Evolutionary conservation across 2,888 invertebrate species (phyloP), one percentile per base, ranked within the genome.

Genomic region (Leucoptera coffeella): DNA sequence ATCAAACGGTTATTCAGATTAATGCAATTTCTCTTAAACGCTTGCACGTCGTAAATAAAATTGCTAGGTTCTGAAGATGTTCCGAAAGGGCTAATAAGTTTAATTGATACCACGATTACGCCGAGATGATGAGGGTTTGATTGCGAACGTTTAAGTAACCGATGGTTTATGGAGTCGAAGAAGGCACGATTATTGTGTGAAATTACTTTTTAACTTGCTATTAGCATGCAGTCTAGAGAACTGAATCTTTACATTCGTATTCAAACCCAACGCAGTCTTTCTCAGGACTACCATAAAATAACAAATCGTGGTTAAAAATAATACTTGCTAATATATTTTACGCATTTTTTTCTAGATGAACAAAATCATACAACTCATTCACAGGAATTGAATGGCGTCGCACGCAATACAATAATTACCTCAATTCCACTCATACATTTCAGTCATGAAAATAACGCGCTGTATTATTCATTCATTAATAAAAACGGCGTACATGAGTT

Each of bases 1-100:
- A 69, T 69, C 62, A 62, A 62, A 62, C 62, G 54, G 55, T 62
- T 64, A 67, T 67, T 65, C 64, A 64, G 59, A 69, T 69, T 65
- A 67, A 65, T 69, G 67, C 64, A 65, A 67, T 69, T 67, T 65
- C 62, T 67, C 62, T 69, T 69, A 69, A 69, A 64, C 57, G 67
- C 61, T 65, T 65, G 58, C 67, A 67, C 64, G 62, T 65, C 65
- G 57, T 67, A 69, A 65, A 69, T 69, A 64, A 69, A 65, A 69
- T 65, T 62, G 58, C 56, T 50, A 55, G 56, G 58, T 54, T 47
- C 47, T 47, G 52, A 50, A 45, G 49, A 46, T 43, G 43, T 41
- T 17, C 22, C 26, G 38, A 39, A 41, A 41, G 40, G 48, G 47
- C 54, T 51, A 52, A 53, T 53, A 43, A 51, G 43, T 53, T 58